Conservation (phyloP, 2,113 vertebrate genomes). For the Sciurus niger region DNA sequence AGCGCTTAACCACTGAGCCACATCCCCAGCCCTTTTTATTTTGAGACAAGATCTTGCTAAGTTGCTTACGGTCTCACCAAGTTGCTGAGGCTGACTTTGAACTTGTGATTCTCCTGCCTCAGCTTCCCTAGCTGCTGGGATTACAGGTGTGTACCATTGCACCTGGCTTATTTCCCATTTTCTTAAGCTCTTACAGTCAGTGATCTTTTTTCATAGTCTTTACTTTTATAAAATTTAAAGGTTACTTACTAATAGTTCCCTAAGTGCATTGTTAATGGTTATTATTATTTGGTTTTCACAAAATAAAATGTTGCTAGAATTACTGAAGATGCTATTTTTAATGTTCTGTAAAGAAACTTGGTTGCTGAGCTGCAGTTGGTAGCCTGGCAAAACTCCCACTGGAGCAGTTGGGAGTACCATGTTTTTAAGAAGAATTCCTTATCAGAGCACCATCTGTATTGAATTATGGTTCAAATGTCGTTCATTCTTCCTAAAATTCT, state of each 20-base stretch:
- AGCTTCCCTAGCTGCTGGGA: no score
- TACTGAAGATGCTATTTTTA: constrained; percentile 43
- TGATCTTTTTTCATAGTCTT: constrained; percentile 47
- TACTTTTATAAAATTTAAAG: background rate
- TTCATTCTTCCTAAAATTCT: background rate
- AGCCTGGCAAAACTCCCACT: background rate
- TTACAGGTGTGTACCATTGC: background rate
- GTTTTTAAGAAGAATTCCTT: constrained; percentile 58
- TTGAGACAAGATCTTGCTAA: background rate
- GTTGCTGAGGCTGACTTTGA: background rate
- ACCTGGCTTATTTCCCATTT: background rate
- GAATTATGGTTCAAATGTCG: constrained; percentile 8
- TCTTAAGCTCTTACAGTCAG: constrained; percentile 26
- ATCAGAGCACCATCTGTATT: background rate
- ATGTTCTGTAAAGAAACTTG: constrained; percentile 28
- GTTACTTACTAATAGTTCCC: constrained; percentile 14
- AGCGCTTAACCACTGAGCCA: no score
- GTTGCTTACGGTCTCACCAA: background rate
- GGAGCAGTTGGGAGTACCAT: constrained; percentile 21
- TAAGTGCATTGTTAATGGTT: constrained; percentile 4
- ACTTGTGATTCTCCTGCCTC: background rate
- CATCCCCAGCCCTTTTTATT: background rate
- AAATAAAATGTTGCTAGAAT: constrained; percentile 32
- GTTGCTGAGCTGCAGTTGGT: constrained; percentile 4
- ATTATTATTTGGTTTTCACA: constrained; percentile 52